phyloP scores from a whole-genome alignment of 2,888 invertebrate species.

The Xestia xanthographa region DNA sequence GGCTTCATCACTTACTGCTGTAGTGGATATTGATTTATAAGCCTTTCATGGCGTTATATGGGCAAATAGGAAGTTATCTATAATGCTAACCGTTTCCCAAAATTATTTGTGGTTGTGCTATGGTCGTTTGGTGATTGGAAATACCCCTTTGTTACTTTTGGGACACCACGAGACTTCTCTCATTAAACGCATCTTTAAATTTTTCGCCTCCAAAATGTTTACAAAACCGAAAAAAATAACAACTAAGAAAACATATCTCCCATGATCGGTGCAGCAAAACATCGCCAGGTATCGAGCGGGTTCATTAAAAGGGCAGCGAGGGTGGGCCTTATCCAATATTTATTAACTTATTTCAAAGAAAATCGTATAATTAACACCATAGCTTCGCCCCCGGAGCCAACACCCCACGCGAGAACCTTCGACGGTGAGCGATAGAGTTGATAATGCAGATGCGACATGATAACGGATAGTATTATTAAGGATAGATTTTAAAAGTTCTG shows the following conservation, averaged over 20 bases:
- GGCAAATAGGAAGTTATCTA: not conserved
- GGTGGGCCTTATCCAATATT: conserved; percentile 89
- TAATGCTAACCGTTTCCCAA: not conserved
- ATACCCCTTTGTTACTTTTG: not conserved
- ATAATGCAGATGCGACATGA: conserved; percentile 55
- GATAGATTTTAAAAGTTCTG: not conserved
- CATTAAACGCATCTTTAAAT: not conserved
- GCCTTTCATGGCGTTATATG: not conserved
- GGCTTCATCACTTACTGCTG: not conserved
- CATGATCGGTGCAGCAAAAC: conserved; percentile 62
- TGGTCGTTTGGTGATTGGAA: not conserved
- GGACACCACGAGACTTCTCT: not conserved
- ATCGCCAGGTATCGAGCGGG: conserved; percentile 69
- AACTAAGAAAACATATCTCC: conserved; percentile 34
- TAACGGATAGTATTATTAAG: not conserved
- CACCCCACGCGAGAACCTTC: conserved; percentile 74
- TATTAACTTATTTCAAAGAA: conserved; percentile 91
- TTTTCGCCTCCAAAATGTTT: not conserved
- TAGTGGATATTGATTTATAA: not conserved
- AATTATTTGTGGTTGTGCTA: not conserved
- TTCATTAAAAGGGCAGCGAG: conserved; percentile 82
- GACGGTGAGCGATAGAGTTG: conserved; percentile 57
- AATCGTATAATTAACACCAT: conserved; percentile 89
- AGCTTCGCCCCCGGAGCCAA: conserved; percentile 70
- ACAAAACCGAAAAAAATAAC: conserved; percentile 15